Percentiles rank a stretch among this genome's conserved stretches.
Conservation (phyloP, 2,113 vertebrate species). For the Etheostoma cragini region DNA sequence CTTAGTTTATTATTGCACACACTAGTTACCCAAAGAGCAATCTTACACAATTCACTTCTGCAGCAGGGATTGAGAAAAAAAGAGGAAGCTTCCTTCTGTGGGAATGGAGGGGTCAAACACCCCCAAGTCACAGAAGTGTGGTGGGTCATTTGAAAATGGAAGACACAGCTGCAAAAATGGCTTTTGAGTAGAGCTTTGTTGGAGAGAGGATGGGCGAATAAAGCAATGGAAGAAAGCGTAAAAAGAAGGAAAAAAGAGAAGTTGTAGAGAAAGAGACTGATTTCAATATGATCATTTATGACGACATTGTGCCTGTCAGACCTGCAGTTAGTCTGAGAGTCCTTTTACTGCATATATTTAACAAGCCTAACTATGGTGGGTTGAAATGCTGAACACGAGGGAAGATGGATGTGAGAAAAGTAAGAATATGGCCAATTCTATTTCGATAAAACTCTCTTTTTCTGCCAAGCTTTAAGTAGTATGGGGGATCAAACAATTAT, state of each 20-base stretch:
- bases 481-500: constrained; percentile 29
- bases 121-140: constrained; percentile 30
- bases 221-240: too few species aligned
- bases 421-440: constrained; percentile 5
- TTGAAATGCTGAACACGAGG: not conserved
- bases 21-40: constrained; percentile 74
- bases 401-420: constrained; percentile 21
- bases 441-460: constrained; percentile 25
- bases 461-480: not conserved
- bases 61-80: constrained; percentile 49
- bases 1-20: constrained; percentile 80
- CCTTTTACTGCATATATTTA: not conserved
- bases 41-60: constrained; percentile 76
- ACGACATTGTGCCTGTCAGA: not conserved
- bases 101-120: constrained; percentile 66
- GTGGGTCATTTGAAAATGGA: constrained; percentile 45
- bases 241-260: not conserved
- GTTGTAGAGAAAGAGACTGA: not conserved
- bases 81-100: constrained; percentile 66
- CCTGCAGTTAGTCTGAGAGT: not conserved
- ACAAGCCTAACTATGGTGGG: not conserved
- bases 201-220: not conserved
- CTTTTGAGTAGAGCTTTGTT: constrained; percentile 6
- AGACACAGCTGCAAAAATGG: constrained; percentile 18
- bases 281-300: not conserved